Base-by-base conservation (phyloP, 1,140 invertebrate genomes). In the Drosophila tristis region DNA sequence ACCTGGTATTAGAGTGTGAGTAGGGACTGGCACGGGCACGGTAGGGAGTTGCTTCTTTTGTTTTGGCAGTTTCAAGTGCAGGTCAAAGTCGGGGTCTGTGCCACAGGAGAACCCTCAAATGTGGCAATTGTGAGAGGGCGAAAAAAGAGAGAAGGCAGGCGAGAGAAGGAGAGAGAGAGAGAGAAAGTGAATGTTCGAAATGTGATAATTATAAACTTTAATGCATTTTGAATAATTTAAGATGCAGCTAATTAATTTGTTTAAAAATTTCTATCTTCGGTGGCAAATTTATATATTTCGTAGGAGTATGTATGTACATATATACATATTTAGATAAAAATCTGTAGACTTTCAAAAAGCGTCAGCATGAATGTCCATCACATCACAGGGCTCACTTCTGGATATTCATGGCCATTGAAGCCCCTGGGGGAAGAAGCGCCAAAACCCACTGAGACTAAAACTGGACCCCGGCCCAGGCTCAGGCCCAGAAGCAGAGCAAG, bases 1-100 rank as follows among this genome's bases (percentile, higher is more conserved):
- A 11, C 3, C 7, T 2, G 9, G 7, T 31, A 31, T 31, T 31
- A 35, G 9, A n/a, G n/a, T n/a, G n/a, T n/a, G n/a, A n/a, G n/a
- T n/a, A n/a, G n/a, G n/a, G n/a, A n/a, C n/a, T 2, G 15, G 9
- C n/a, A 16, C 26, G 31, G 50, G 56, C 20, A 54, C 15, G 25
- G 51, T 1, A 13, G 2, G 42, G 6, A 49, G 31, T 20, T 45
- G 53, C 31, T 35, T 65, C 58, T 58, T 76, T 71, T 58, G 35
- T 56, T 57, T 64, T 50, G 48, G 48, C 61, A 59, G 29, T 57
- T 74, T 73, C 55, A 75, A 70, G 71, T 61, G 62, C 31, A 70
- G 74, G 50, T 72, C 74, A 78, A 70, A 77, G 48, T 71, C 74
- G 59, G 45, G 35, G 4, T 66, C 48, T n/a, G 7, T 23, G 56